Evolutionary conservation across 2,888 invertebrate genomes (phyloP).

Genomic region (Dorcus parallelipipedus): DNA sequence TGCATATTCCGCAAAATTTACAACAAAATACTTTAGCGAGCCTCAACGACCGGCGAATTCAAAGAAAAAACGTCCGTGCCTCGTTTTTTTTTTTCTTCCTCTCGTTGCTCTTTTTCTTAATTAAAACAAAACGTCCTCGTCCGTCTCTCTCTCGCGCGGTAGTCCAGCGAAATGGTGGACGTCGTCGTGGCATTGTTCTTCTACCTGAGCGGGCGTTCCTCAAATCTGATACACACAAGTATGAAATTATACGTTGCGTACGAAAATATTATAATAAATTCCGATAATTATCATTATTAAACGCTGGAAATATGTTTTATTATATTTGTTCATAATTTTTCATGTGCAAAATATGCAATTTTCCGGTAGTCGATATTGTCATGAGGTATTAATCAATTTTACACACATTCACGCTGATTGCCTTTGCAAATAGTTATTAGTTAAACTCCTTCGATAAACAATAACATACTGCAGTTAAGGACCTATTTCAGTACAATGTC

Average conservation of each 20-base stretch:
- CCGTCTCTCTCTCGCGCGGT: background rate
- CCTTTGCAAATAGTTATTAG: no score
- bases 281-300: conserved; percentile 52
- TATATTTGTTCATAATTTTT: conserved; percentile 52
- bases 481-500: no score
- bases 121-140: conserved; percentile 3
- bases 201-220: conserved; percentile 3
- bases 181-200: background rate
- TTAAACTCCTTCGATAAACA: no score
- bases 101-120: background rate
- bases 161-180: background rate
- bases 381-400: conserved; percentile 47
- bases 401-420: conserved; percentile 19
- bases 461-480: no score
- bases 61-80: conserved; percentile 2
- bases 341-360: conserved; percentile 50
- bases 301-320: conserved; percentile 48
- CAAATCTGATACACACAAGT: conserved; percentile 18
- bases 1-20: no score
- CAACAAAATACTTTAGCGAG: no score
- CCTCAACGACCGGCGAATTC: background rate
- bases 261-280: conserved; percentile 51
- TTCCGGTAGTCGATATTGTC: conserved; percentile 49
- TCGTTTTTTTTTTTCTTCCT: background rate
- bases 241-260: conserved; percentile 48